These are phyloP conservation scores for Rhinolophus sinicus DNA, from an alignment of 2,113 vertebrate species.

Conservation along the genomic window DNA sequence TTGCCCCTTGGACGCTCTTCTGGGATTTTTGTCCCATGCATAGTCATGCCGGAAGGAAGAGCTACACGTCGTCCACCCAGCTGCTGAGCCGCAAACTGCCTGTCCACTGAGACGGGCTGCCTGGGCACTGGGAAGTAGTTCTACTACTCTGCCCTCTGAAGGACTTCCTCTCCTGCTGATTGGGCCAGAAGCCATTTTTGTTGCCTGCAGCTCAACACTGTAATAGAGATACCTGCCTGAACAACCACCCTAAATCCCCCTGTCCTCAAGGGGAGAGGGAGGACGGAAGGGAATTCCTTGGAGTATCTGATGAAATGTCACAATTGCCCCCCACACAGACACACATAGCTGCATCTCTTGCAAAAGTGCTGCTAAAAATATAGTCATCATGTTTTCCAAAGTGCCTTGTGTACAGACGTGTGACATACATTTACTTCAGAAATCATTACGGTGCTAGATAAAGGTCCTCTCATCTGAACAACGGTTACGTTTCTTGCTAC, in stretches of 20 bases:
- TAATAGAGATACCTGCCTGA: background rate
- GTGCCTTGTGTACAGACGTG: background rate
- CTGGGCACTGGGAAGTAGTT: background rate
- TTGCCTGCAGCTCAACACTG: background rate
- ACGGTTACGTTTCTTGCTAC: background rate
- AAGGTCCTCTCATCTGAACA: background rate
- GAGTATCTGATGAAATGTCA: background rate
- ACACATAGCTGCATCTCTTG: background rate
- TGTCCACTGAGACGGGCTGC: background rate
- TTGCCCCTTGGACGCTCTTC: background rate
- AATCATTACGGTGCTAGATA: background rate
- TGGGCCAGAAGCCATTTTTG: background rate
- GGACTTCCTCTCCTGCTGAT: background rate
- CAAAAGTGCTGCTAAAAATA: background rate
- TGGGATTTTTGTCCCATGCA: background rate
- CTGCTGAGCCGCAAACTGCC: background rate
- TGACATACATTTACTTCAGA: background rate
- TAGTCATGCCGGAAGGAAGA: background rate
- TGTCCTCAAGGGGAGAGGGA: background rate
- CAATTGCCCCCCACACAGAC: background rate
- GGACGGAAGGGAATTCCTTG: background rate
- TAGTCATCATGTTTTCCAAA: background rate
- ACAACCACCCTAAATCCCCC: background rate
- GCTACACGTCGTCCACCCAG: rapidly evolving
- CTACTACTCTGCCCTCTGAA: background rate